phyloP scores from a whole-genome alignment of 2,113 vertebrate species.

The Sturnus vulgaris region DNA sequence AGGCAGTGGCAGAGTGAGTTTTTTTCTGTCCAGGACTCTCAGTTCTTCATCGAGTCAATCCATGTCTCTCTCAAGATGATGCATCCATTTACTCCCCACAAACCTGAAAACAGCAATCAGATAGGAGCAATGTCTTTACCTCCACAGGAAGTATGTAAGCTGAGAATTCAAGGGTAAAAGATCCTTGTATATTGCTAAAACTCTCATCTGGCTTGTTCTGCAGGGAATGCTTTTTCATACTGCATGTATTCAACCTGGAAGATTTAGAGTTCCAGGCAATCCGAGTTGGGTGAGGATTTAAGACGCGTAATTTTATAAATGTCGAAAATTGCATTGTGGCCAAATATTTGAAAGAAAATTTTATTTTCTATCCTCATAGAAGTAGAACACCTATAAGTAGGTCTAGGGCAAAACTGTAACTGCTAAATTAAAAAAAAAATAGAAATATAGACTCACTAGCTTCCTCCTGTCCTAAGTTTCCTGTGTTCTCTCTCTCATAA shows the following conservation, averaged over 20 bases:
- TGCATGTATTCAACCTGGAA: not conserved
- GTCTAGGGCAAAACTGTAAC: not conserved
- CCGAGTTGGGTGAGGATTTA: not conserved
- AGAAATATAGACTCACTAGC: not conserved
- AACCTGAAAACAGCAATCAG: not conserved
- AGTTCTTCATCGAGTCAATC: not conserved
- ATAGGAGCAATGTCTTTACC: not conserved
- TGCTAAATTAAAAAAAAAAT: not conserved
- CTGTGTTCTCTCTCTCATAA: slow-evolving; percentile 2
- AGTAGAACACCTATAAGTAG: not conserved
- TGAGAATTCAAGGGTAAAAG: not conserved
- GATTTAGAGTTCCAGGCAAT: not conserved
- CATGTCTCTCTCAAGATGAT: not conserved
- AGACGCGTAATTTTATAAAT: not conserved
- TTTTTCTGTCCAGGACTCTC: not conserved
- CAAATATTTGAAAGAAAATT: not conserved
- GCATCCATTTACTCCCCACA: not conserved
- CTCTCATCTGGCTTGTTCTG: not conserved
- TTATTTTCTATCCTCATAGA: not conserved
- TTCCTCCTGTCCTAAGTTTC: slow-evolving; percentile 31
- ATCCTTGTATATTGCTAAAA: not conserved
- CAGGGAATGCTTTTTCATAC: not conserved
- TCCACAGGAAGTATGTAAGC: not conserved
- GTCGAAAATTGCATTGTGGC: not conserved
- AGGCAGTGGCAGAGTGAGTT: rapidly evolving